Base-by-base conservation (phyloP, 2,888 invertebrate species). In the Morpho deidamia region DNA sequence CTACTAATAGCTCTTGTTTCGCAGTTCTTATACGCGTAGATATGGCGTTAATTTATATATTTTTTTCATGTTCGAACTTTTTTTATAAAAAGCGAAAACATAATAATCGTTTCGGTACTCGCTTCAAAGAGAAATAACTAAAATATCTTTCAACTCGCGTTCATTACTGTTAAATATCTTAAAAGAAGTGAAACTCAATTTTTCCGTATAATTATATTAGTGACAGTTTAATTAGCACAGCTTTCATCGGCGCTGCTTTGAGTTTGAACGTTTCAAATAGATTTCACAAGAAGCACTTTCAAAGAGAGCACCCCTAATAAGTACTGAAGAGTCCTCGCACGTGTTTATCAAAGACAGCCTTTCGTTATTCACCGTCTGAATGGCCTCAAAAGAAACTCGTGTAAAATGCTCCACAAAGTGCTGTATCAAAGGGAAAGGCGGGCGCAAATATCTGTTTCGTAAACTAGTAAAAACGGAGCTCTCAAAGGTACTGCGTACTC, bases 271-370 rank as follows among this genome's bases (percentile, higher is more conserved):
- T 84, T 84, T 84, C 86, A 83, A 88, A 88, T 87, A 88, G 86
- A 89, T 88, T 88, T 87, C 82, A 81, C 84, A 78, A 87, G 88
- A 83, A 87, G 83, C 85, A 83, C 82, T 85, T 84, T 86, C 85
- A 88, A 88, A 89, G 88, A 83, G 87, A 87, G 86, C 85, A 83
- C 85, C 86, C 86, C 88, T 89, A 88, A 89, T 89, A 89, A 88
- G 88, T 87, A 88, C 88, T 87, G 87, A 88, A 88, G 89, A 89
- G 88, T 88, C 85, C 89, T 87, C 88, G 88, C 87, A 89, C 89
- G 89, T 89, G 89, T 89, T 89, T 88, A 89, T 88, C 88, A 89
- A 88, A 89, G 89, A 88, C 89, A 88, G 88, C 88, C 88, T 89
- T 89, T 88, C 89, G 88, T 88, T 89, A 88, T 88, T 88, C 85